Conservation (phyloP, 37 sponge, comb jelly and placozoan genomes). For the Cliona cf. orientalis region DNA sequence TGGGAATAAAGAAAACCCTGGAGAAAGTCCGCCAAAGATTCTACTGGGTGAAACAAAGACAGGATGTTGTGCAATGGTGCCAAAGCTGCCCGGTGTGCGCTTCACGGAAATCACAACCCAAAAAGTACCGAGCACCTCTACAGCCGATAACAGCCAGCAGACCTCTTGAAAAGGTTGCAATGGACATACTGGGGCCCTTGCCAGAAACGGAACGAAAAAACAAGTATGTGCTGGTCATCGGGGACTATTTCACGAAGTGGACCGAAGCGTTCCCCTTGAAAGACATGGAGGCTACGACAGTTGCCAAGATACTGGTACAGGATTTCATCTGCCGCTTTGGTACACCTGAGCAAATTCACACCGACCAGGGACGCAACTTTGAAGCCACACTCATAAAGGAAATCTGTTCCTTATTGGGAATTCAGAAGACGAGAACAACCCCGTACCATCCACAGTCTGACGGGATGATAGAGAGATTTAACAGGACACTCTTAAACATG, state of each 20-base stretch:
- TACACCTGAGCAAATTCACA: slow-evolving; percentile 5
- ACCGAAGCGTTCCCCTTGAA: slow-evolving; percentile 8
- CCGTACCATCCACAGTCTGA: no score
- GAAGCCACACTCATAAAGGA: slow-evolving; percentile 18
- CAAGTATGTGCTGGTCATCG: slow-evolving; percentile 25
- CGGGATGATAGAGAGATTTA: no score
- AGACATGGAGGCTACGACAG: slow-evolving; percentile 10
- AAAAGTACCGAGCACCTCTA: neutral
- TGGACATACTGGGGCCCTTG: slow-evolving; percentile 26
- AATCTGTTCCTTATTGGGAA: slow-evolving; percentile 2
- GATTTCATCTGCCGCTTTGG: slow-evolving; percentile 4
- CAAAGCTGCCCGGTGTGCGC: slow-evolving; percentile 10
- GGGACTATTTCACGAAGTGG: slow-evolving; percentile 28
- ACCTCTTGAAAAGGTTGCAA: slow-evolving; percentile 12
- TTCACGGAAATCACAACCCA: neutral
- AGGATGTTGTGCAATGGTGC: slow-evolving; percentile 37
- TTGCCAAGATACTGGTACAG: slow-evolving; percentile 5
- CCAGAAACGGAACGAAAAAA: neutral
- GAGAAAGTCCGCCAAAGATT: neutral
- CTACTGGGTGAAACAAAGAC: no score
- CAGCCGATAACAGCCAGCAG: neutral
- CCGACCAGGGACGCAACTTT: slow-evolving; percentile 22
- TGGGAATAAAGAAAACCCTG: no score
- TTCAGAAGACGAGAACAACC: slow-evolving; percentile 12
- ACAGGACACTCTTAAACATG: no score